A percentile compares a stretch with the other conserved stretches of the same genome.
phyloP scores from a whole-genome alignment of 2,797 vertebrate species.

The Micromesistius poutassou region DNA sequence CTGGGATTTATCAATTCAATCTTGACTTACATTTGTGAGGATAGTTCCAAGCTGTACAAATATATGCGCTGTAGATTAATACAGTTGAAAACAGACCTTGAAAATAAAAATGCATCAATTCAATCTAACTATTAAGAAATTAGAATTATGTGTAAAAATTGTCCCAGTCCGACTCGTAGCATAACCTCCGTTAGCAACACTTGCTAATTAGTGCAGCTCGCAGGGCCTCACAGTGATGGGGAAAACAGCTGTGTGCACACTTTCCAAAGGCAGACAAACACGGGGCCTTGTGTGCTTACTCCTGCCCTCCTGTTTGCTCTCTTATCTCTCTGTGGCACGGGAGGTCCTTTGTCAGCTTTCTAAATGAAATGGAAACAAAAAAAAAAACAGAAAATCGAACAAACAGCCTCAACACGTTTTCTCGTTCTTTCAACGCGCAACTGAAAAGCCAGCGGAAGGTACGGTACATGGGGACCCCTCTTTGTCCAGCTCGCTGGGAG shows the following conservation, averaged over 20 bases:
- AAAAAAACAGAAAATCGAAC: not conserved
- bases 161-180: not conserved
- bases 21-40: too few species aligned
- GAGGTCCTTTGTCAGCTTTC: not conserved
- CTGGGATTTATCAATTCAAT: too few species aligned
- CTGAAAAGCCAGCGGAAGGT: not conserved
- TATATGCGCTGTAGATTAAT: too few species aligned
- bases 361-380: not conserved
- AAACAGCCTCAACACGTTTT: not conserved
- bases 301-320: conserved; percentile 17
- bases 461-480: conserved; percentile 10
- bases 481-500: conserved; percentile 38
- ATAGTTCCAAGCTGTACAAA: too few species aligned
- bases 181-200: not conserved
- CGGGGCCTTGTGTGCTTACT: conserved; percentile 20
- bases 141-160: too few species aligned
- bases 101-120: too few species aligned
- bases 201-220: not conserved
- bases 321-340: not conserved
- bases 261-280: conserved; percentile 30
- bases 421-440: too few species aligned
- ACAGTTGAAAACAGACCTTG: too few species aligned
- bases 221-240: not conserved
- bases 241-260: conserved; percentile 18
- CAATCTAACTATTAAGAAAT: too few species aligned